A percentile compares a stretch with the other conserved stretches of the same genome.
Conservation (phyloP, 1,140 invertebrate genomes). For the Nomia melanderi region DNA sequence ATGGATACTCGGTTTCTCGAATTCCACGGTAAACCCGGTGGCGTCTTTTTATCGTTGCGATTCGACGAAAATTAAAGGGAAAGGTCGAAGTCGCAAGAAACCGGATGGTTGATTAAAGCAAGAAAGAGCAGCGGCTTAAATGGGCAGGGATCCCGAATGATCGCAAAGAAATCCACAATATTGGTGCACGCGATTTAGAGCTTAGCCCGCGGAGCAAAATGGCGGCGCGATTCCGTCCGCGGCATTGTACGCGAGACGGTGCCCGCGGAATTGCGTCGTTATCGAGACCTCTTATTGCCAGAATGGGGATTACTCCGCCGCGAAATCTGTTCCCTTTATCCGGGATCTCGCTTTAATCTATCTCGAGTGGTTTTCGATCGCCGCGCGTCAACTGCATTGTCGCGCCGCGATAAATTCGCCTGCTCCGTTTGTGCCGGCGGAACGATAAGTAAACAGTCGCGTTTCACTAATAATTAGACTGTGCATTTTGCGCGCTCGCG, state of each 20-base stretch:
- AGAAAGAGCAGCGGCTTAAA: too few species aligned
- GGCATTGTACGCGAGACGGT: conserved; percentile 43
- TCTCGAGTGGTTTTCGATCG: neutral
- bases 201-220: conserved; percentile 44
- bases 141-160: too few species aligned
- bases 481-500: neutral
- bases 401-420: neutral
- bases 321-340: conserved; percentile 25
- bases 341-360: neutral
- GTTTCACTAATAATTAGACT: too few species aligned
- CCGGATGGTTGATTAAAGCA: too few species aligned
- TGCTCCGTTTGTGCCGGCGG: too few species aligned
- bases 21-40: too few species aligned
- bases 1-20: too few species aligned
- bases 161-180: conserved; percentile 25
- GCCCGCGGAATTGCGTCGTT: conserved; percentile 47
- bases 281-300: conserved; percentile 31
- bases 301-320: conserved; percentile 5
- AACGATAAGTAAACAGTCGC: too few species aligned
- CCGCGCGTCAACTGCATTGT: neutral
- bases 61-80: too few species aligned
- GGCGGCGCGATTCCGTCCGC: conserved; percentile 11
- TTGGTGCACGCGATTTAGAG: conserved; percentile 47
- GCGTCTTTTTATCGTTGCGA: too few species aligned
- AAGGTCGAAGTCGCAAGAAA: too few species aligned